Evolutionary conservation across 1,140 invertebrate genomes (phyloP).

Genomic region (Bombus superbus): DNA sequence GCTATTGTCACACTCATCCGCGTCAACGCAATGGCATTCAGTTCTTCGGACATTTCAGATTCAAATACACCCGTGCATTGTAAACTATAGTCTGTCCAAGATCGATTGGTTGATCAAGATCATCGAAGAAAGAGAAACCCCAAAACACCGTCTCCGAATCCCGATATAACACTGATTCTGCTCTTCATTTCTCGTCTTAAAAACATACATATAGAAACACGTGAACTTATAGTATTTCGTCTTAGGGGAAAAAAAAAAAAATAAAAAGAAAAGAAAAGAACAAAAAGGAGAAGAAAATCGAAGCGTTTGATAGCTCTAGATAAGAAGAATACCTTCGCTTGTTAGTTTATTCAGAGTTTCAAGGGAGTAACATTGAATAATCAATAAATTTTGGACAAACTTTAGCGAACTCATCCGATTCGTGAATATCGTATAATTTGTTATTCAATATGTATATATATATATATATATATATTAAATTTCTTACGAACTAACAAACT

Average conservation of each 20-base stretch:
- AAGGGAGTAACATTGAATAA: background rate
- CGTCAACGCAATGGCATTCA: slow-evolving; percentile 26
- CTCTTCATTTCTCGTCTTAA: background rate
- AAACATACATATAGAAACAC: background rate
- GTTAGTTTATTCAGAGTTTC: background rate
- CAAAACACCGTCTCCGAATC: no score
- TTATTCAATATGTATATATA: slow-evolving; percentile 52
- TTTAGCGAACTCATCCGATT: slow-evolving; percentile 23
- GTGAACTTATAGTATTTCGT: background rate
- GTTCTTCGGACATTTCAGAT: background rate
- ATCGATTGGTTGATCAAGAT: background rate
- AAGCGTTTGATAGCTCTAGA: background rate
- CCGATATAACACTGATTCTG: background rate
- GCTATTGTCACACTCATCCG: slow-evolving; percentile 34
- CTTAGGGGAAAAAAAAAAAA: no score
- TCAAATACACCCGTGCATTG: slow-evolving; percentile 15
- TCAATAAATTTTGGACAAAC: background rate
- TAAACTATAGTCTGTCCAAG: background rate
- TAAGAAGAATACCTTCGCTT: background rate
- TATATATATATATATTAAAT: slow-evolving; percentile 70
- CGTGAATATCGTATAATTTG: slow-evolving; percentile 57
- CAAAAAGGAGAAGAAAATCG: no score
- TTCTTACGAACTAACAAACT: slow-evolving; percentile 72
- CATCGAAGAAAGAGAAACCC: background rate
- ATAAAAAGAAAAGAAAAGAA: no score